phyloP scores from a whole-genome alignment of 2,113 vertebrate genomes.

The Gavia stellata region DNA sequence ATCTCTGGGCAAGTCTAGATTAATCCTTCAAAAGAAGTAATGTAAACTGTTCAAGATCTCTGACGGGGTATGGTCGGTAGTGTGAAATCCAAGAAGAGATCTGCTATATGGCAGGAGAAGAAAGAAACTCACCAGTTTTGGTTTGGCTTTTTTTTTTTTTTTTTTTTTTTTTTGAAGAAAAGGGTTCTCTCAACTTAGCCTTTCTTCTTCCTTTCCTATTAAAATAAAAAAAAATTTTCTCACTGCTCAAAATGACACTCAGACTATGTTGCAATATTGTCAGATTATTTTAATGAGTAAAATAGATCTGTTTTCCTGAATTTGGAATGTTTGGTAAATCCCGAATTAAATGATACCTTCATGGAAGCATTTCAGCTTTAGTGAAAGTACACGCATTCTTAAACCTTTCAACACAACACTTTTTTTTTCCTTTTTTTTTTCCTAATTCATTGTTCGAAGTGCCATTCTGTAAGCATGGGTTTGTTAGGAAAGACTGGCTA shows the following conservation, averaged over 20 bases:
- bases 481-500: neutral
- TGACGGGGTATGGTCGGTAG: slow-evolving; percentile 5
- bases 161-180: neutral
- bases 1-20: slow-evolving; percentile 9
- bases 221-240: neutral
- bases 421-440: neutral
- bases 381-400: neutral
- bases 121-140: slow-evolving; percentile 32
- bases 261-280: neutral
- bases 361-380: neutral
- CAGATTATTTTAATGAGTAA: neutral
- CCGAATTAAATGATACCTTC: neutral
- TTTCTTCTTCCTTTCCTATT: neutral
- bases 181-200: neutral
- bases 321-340: neutral
- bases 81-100: slow-evolving; percentile 54
- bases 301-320: neutral
- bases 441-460: neutral
- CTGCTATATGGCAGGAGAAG: slow-evolving; percentile 35
- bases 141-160: neutral
- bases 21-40: slow-evolving; percentile 50
- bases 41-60: slow-evolving; percentile 26
- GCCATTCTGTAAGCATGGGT: neutral
- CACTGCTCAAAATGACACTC: neutral
- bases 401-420: neutral